A percentile compares a stretch with the other conserved stretches of the same genome.
Evolutionary conservation across 2,888 invertebrate genomes (phyloP).

Genomic region (Psylliodes chrysocephalus): DNA sequence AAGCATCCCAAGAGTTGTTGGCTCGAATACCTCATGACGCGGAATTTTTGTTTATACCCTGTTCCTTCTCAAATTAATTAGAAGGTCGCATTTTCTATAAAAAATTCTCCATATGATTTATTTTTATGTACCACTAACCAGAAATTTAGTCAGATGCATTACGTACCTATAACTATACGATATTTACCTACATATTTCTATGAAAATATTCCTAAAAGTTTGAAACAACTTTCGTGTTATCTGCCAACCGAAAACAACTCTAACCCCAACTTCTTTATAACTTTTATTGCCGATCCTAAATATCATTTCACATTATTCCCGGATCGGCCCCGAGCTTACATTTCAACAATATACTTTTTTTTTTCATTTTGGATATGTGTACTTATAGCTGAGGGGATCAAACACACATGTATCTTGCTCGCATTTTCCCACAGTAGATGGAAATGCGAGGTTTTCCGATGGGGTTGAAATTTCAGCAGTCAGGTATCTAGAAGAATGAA

Average conservation of each 20-base stretch:
- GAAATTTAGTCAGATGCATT: no score
- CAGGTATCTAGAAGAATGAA: slow-evolving; percentile 10
- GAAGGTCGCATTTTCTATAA: no score
- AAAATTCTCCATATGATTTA: no score
- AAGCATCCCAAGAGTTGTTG: no score
- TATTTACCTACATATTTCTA: not conserved
- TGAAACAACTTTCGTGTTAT: not conserved
- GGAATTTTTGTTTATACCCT: no score
- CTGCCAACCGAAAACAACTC: slow-evolving; percentile 10
- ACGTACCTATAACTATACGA: no score
- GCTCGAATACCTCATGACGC: no score
- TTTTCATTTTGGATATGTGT: slow-evolving; percentile 14
- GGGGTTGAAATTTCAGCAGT: not conserved
- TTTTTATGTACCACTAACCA: no score
- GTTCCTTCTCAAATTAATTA: no score
- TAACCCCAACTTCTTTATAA: slow-evolving; percentile 9
- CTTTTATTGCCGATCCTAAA: slow-evolving; percentile 29
- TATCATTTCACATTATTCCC: slow-evolving; percentile 32
- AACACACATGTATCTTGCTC: slow-evolving; percentile 20
- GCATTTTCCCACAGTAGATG: not conserved
- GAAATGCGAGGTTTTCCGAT: not conserved
- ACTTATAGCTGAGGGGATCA: slow-evolving; percentile 24
- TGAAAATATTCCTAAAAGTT: not conserved
- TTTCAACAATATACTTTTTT: slow-evolving; percentile 23
- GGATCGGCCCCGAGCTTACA: slow-evolving; percentile 21